Conservation (phyloP, 1,140 invertebrate species). For the Ceratina australensis region DNA sequence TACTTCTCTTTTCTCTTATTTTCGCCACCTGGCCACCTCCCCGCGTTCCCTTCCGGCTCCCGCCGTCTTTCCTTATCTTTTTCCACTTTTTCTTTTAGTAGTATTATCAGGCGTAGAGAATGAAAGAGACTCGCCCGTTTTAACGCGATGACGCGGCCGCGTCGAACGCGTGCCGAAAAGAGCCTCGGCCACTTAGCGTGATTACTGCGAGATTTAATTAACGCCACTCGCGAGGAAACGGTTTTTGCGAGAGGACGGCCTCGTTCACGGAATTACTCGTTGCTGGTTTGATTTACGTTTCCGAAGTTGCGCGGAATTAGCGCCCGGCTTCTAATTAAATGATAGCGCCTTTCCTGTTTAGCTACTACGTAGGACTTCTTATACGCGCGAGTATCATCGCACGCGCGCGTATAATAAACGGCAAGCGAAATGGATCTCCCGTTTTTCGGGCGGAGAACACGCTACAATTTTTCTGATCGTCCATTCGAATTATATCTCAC, state of each 20-base stretch:
- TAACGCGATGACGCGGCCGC: not conserved
- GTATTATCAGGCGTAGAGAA: conserved; percentile 41
- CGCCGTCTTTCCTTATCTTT: not conserved
- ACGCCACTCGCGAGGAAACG: not conserved
- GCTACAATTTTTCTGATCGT: no score
- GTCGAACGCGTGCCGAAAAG: not conserved
- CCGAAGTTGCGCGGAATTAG: not conserved
- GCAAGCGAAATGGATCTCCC: no score
- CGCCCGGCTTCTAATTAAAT: not conserved
- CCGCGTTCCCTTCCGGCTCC: conserved; percentile 1
- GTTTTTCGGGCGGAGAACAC: no score
- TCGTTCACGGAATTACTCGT: not conserved
- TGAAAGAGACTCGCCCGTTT: conserved; percentile 33
- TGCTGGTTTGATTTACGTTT: not conserved
- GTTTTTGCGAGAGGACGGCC: not conserved
- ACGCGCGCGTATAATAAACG: no score
- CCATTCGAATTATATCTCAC: no score
- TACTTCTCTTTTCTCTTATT: conserved; percentile 57
- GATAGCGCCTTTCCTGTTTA: not conserved
- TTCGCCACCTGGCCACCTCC: conserved; percentile 10
- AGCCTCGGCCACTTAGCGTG: conserved; percentile 1
- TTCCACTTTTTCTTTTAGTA: not conserved
- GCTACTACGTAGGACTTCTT: not conserved
- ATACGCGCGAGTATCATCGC: no score
- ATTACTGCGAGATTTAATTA: conserved; percentile 30